Conservation (phyloP, 1,140 invertebrate species). For the Dendroctonus valens region DNA sequence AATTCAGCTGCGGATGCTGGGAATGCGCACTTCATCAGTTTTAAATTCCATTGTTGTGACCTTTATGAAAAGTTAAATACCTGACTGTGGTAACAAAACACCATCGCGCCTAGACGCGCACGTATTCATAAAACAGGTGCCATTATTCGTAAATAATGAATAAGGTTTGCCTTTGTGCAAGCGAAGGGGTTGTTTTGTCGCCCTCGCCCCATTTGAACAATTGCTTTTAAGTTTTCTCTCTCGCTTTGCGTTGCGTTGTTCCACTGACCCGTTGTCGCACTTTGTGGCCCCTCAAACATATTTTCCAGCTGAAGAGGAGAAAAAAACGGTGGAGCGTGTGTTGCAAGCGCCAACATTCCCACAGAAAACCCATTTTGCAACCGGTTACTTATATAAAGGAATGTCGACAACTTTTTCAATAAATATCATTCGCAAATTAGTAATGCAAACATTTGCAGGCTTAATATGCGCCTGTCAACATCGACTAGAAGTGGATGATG, state of each 20-base stretch:
- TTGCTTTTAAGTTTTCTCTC: constrained; percentile 7
- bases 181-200: constrained; percentile 17
- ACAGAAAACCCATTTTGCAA: constrained; percentile 1
- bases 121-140: constrained; percentile 13
- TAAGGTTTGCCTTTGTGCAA: constrained; percentile 19
- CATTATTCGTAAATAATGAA: constrained; percentile 23
- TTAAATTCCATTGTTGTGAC: constrained; percentile 20
- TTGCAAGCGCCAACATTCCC: not conserved
- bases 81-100: constrained; percentile 21
- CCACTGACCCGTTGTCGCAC: constrained; percentile 4
- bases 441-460: not conserved
- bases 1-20: too few relatives aligned
- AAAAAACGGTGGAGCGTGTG: not conserved
- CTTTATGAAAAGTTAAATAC: constrained; percentile 21
- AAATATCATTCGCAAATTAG: constrained; percentile 6
- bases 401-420: constrained; percentile 15
- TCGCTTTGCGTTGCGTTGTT: not conserved
- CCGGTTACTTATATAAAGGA: constrained; percentile 1
- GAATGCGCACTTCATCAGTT: not conserved
- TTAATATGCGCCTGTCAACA: too few relatives aligned
- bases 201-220: not conserved
- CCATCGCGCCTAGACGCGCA: constrained; percentile 10
- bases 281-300: not conserved
- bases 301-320: not conserved
- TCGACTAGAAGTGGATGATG: too few relatives aligned